phyloP scores from a whole-genome alignment of 2,797 vertebrate species.

The Hypotaenidia philippensis region DNA sequence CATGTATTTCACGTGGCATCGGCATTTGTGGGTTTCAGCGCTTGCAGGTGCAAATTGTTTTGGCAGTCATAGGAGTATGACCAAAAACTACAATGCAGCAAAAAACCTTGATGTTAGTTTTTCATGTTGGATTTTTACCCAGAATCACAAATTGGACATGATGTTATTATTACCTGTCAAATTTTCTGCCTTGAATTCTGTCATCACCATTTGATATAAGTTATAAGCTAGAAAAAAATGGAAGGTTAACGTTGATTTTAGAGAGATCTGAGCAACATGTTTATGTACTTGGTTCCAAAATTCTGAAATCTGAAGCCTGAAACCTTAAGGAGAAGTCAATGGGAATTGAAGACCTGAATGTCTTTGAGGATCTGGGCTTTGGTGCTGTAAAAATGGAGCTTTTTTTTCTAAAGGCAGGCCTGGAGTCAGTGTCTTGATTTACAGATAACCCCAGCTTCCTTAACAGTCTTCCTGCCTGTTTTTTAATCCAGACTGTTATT shows the following conservation, averaged over 20 bases:
- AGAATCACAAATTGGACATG: not conserved
- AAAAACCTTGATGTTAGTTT: not conserved
- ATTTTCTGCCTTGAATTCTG: constrained; percentile 16
- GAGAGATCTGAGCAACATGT: not conserved
- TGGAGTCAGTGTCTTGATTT: constrained; percentile 13
- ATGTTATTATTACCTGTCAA: constrained; percentile 9
- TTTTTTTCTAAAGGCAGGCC: constrained; percentile 11
- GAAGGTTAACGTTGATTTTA: constrained; percentile 11
- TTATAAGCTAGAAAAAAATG: constrained; percentile 19
- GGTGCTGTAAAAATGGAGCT: not conserved
- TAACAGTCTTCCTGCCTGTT: not conserved
- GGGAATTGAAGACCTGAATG: constrained; percentile 23
- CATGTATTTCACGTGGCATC: not conserved
- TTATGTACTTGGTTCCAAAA: constrained; percentile 1
- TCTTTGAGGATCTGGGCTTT: constrained; percentile 1
- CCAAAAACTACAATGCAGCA: not conserved
- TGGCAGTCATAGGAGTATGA: not conserved
- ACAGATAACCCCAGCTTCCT: not conserved
- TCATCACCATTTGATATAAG: constrained; percentile 9
- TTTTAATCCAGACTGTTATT: not conserved
- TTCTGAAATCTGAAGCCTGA: constrained; percentile 4
- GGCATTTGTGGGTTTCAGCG: not conserved
- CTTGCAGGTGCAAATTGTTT: not conserved
- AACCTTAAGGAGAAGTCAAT: not conserved
- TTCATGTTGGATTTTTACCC: constrained; percentile 10